phyloP scores from a whole-genome alignment of 2,888 invertebrate genomes.

The Acrobasis suavella region DNA sequence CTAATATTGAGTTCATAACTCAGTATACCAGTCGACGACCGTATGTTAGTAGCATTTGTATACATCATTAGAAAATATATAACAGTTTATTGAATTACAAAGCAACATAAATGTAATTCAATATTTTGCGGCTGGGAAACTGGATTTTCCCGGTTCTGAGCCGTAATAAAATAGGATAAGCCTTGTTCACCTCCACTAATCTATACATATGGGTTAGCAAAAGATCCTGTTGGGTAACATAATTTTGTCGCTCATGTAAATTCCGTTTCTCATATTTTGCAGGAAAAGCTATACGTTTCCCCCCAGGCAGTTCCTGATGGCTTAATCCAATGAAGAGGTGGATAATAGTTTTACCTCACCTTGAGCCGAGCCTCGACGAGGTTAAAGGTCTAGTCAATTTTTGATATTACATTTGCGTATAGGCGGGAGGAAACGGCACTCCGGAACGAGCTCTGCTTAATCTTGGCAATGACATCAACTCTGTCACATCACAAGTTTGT shows the following conservation, averaged over 20 bases:
- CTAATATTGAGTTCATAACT: not conserved
- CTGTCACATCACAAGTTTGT: too few relatives aligned
- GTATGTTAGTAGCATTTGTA: not conserved
- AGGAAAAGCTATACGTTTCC: conserved; percentile 15
- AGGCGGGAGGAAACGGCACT: conserved; percentile 48
- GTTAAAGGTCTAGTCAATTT: conserved; percentile 69
- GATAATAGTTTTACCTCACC: conserved; percentile 64
- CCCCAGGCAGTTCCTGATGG: conserved; percentile 40
- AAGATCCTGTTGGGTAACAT: conserved; percentile 4
- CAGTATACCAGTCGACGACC: not conserved
- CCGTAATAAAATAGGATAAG: conserved; percentile 15
- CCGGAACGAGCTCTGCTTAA: conserved; percentile 25
- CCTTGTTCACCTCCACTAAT: conserved; percentile 18
- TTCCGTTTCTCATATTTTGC: not conserved
- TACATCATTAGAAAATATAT: not conserved
- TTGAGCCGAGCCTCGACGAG: conserved; percentile 53
- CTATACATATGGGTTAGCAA: conserved; percentile 1
- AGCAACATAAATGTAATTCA: conserved; percentile 14
- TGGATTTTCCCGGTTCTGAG: conserved; percentile 9
- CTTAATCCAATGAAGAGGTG: conserved; percentile 51
- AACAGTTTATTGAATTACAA: conserved; percentile 8
- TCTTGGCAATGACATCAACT: too few relatives aligned
- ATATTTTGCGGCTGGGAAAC: conserved; percentile 15
- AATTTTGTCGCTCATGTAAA: not conserved
- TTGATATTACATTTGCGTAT: conserved; percentile 73